Conservation (phyloP, 2,797 vertebrate genomes). For the Chelonia mydas region DNA sequence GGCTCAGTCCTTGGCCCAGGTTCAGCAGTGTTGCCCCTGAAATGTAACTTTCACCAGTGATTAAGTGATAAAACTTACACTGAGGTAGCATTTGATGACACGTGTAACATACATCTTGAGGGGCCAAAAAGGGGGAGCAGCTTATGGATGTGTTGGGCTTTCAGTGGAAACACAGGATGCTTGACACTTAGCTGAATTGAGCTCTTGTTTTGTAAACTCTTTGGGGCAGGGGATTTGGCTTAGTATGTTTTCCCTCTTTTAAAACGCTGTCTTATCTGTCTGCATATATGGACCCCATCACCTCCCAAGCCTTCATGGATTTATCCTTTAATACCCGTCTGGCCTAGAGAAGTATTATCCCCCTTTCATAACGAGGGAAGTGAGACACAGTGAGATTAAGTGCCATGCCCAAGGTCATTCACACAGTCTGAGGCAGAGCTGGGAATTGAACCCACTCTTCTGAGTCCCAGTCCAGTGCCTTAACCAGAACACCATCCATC, state of each 20-base stretch:
- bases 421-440: slow-evolving; percentile 4
- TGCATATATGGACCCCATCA: background rate
- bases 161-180: slow-evolving; percentile 22
- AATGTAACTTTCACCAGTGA: slow-evolving; percentile 1
- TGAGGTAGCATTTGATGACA: slow-evolving; percentile 12
- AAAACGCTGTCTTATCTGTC: slow-evolving; percentile 44
- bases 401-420: background rate
- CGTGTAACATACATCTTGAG: background rate
- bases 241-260: slow-evolving; percentile 5
- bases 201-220: slow-evolving; percentile 39
- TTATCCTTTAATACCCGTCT: background rate
- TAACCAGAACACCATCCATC: background rate
- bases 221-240: background rate
- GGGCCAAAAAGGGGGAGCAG: background rate
- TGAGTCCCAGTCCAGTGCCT: background rate
- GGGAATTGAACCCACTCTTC: background rate
- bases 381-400: background rate
- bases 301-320: background rate
- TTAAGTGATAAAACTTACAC: slow-evolving; percentile 21
- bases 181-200: slow-evolving; percentile 29
- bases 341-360: background rate
- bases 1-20: slow-evolving; percentile 27
- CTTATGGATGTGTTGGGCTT: background rate
- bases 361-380: background rate
- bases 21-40: slow-evolving; percentile 5